phyloP scores from a whole-genome alignment of 2,797 vertebrate genomes.

The Tenualosa ilisha region DNA sequence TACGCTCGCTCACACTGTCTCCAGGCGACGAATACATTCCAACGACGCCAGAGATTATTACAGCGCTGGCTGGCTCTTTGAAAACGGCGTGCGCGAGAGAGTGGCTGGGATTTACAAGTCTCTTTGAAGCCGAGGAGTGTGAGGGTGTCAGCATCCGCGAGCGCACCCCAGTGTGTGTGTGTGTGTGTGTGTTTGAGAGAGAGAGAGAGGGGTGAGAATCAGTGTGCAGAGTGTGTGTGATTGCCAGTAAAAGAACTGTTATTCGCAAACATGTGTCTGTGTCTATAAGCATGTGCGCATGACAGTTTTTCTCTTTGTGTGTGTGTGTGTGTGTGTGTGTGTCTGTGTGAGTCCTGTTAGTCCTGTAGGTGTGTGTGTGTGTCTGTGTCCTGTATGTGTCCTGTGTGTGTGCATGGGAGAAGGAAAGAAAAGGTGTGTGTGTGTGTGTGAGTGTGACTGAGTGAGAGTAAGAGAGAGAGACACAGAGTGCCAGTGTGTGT shows the following conservation, averaged over 20 bases:
- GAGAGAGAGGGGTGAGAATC: background rate
- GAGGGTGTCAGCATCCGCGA: slow-evolving; percentile 52
- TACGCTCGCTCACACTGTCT: slow-evolving; percentile 42
- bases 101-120: slow-evolving; percentile 60
- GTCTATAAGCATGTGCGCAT: background rate
- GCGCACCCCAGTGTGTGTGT: slow-evolving; percentile 26
- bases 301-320: background rate
- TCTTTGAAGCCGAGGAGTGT: slow-evolving; percentile 59
- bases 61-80: slow-evolving; percentile 39
- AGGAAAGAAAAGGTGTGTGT: background rate
- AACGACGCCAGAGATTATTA: slow-evolving; percentile 47
- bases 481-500: background rate
- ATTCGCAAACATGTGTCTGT: background rate
- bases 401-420: background rate
- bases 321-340: background rate
- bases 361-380: background rate
- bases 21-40: slow-evolving; percentile 42
- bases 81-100: slow-evolving; percentile 31
- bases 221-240: background rate
- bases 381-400: background rate
- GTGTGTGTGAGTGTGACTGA: background rate
- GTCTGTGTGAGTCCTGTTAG: too few relatives aligned
- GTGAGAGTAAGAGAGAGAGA: background rate
- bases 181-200: background rate
- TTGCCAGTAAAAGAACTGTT: background rate